These are phyloP conservation scores for Pelobates fuscus DNA, from an alignment of 2,113 vertebrate species.

Conservation along the genomic window DNA sequence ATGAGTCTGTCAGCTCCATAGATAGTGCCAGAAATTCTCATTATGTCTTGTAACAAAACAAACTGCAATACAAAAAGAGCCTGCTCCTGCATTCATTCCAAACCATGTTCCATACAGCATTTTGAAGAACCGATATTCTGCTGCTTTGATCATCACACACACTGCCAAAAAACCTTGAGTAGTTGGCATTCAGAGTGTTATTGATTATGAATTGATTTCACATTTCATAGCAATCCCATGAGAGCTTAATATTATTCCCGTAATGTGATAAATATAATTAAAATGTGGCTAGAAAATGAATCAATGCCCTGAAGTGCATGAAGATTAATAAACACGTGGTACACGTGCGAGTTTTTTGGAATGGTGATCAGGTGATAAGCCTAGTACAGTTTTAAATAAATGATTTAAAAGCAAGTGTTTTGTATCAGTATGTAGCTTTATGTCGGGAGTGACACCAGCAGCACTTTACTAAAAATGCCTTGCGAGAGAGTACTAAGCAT, in stretches of 20 bases:
- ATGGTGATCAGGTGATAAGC: too few species aligned
- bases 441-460: too few species aligned
- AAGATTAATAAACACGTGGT: too few species aligned
- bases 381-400: too few species aligned
- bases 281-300: too few species aligned
- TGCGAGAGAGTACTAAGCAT: too few species aligned
- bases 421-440: too few species aligned
- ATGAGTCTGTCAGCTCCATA: background rate
- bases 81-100: background rate
- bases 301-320: too few species aligned
- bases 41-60: constrained; percentile 22
- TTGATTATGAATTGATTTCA: background rate
- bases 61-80: background rate
- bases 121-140: background rate
- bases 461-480: too few species aligned
- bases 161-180: background rate
- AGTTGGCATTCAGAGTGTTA: background rate
- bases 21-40: constrained; percentile 26
- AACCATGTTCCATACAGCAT: background rate
- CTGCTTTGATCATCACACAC: background rate
- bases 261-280: background rate
- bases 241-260: background rate
- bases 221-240: background rate
- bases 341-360: too few species aligned
- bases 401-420: too few species aligned